Base-by-base conservation (phyloP, 2,888 invertebrate species). In the Ectemnius continuus region DNA sequence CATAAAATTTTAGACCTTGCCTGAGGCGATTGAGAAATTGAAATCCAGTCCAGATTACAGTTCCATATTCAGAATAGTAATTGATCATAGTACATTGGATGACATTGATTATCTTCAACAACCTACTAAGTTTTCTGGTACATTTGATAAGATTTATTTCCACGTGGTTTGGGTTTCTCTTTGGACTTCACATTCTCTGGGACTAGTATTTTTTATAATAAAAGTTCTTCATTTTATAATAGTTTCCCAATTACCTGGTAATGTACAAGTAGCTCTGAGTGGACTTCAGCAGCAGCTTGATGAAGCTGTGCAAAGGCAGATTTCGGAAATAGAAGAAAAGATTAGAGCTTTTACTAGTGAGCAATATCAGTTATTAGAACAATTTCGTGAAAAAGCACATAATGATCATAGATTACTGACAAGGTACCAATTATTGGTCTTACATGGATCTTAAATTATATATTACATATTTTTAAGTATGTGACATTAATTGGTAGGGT, bases 281-380 rank as follows among this genome's bases (percentile, higher is more conserved):
- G 92, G 92, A 61, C 91, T 96, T 47, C 94, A 94, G 85, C 94
- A 94, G 83, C 94, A 94, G 85, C 92, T 96, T 74, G 93, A 94
- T 73, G 93, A 94, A 82, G 94, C 93, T 61, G 91, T 97, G 66
- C 94, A 95, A 87, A 92, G 93, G 61, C 95, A 96, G 91, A 93
- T 95, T 65, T 92, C 93, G 60, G 93, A 93, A 2, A 94, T 95
- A 61, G 96, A 96, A 86, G 95, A 95, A 84, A 93, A 94, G 81
- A 95, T 97, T 74, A 94, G 95, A 85, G 93, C 93, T 74, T 97
- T 93, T 91, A 94, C 94, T 78, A 95, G 95, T 85, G 94, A 94
- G 87, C 95, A 96, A 87, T 95, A 95, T 92, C 93, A 94, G 74
- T 92, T 94, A 81, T 93, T 96, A 84, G 96, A 97, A 88, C 93